A percentile compares a stretch with the other conserved stretches of the same genome.
Conservation (phyloP, 2,888 invertebrate species). For the Chrysolina oricalcia region DNA sequence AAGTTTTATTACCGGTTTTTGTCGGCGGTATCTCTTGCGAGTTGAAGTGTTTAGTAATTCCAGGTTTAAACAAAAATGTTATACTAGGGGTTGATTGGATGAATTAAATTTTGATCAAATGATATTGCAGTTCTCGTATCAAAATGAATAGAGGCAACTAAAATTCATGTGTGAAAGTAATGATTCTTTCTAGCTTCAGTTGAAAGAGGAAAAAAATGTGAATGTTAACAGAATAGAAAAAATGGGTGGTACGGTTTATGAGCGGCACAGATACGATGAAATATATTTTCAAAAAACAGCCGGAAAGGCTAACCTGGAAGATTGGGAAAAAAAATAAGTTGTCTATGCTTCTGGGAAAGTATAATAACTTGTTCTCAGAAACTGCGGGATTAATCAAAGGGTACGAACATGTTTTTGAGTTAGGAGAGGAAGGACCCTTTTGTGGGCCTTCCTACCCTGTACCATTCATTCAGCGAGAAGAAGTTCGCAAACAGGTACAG, state of each 20-base stretch:
- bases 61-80: no score
- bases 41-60: conserved; percentile 4
- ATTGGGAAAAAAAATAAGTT: background rate
- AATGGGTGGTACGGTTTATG: no score
- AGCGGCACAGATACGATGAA: background rate
- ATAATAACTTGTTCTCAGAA: background rate
- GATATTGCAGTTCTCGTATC: background rate
- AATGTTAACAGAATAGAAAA: background rate
- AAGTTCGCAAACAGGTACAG: conserved; percentile 1
- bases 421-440: conserved; percentile 2
- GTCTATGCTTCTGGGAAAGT: background rate
- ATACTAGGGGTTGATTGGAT: background rate
- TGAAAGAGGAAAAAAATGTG: no score
- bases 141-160: background rate
- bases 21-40: background rate
- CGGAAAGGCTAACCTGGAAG: no score
- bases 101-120: background rate
- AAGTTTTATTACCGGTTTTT: conserved; percentile 6
- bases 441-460: conserved; percentile 25
- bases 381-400: background rate
- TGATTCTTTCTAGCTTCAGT: background rate
- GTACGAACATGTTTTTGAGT: background rate
- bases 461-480: background rate
- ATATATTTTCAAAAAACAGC: background rate
- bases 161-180: background rate